Evolutionary conservation across 1,140 invertebrate genomes (phyloP).

Genomic region (Halotydeus destructor): DNA sequence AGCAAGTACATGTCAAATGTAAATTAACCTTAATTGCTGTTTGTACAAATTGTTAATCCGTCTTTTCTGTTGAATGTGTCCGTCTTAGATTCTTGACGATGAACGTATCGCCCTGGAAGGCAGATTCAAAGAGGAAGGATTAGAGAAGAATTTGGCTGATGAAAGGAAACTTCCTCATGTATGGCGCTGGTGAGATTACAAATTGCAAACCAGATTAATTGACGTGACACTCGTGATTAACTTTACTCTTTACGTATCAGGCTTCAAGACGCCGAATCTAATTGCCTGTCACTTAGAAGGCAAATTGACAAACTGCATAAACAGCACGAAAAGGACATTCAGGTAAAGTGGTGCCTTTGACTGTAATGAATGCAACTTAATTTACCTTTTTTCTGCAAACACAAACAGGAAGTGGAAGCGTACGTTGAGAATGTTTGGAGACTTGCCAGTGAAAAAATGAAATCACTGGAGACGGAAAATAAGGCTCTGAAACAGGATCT

Average conservation of each 20-base stretch:
- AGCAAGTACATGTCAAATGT: no score
- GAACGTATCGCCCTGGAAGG: constrained; percentile 15
- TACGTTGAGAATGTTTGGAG: constrained; percentile 19
- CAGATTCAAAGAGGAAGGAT: constrained; percentile 16
- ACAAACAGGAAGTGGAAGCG: constrained; percentile 17
- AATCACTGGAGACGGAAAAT: constrained; percentile 15
- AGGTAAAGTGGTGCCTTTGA: constrained; percentile 9
- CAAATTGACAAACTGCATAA: constrained; percentile 18
- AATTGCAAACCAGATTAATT: no score
- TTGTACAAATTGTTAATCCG: no score
- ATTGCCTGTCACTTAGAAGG: constrained; percentile 17
- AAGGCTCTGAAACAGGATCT: background rate
- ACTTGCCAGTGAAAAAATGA: constrained; percentile 14
- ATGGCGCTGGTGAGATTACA: constrained; percentile 20
- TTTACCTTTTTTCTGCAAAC: background rate
- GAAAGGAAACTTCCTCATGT: constrained; percentile 15
- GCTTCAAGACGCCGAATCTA: constrained; percentile 18
- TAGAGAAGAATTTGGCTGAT: constrained; percentile 15
- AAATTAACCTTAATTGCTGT: no score
- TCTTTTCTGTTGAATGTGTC: no score
- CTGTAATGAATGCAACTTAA: background rate
- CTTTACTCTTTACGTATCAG: no score
- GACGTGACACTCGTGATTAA: no score
- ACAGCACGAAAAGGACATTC: constrained; percentile 17
- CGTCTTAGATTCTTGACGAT: no score